Base-by-base conservation (phyloP, 2,113 vertebrate species). In the Lepidothrix coronata region DNA sequence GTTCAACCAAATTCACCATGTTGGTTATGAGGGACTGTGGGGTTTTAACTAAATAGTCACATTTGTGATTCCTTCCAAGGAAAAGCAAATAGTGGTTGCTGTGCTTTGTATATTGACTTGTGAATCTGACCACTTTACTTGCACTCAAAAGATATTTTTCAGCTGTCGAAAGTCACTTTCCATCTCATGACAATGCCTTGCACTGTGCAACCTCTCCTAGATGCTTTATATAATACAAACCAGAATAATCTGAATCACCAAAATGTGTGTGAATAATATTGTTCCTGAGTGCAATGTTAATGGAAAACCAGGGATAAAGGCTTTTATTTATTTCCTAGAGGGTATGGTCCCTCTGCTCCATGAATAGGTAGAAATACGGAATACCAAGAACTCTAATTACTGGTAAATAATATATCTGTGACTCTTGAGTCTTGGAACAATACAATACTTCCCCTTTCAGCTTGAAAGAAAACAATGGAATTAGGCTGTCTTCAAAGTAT, bases 401-500 rank as follows among this genome's bases (percentile, higher is more conserved):
- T 82, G 17, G 25, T 85, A 91, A 91, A 85, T 82, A 68, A 83
- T 8, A 12, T 76, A 73, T 92, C 37, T 88, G 28, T 70, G 37
- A 48, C 66, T 93, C 58, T 88, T 5, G 6, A 88, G 54, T 65
- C 66, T 82, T 85, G 54, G 74, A 95, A 92, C 44, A 86, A 44
- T 20, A 24, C 35, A 58, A 27, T 62, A 58, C 59, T 91, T 92
- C 86, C 39, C 55, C 76, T 91, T 95, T 93, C 80, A 92, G 39
- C 73, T 85, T 95, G 78, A 92, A 93, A 78, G 68, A 91, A 95
- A 95, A 87, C 86, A 96, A 81, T 87, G 44, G 70, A 87, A 95
- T 91, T 91, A 95, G 68, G 19, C 76, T 96, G 91, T 89, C 83
- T 96, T 96, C 70, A 93, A 97, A 97, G 68, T 81, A 95, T 78